Conservation (phyloP, 2,797 vertebrate species). For the Synanceia verrucosa region DNA sequence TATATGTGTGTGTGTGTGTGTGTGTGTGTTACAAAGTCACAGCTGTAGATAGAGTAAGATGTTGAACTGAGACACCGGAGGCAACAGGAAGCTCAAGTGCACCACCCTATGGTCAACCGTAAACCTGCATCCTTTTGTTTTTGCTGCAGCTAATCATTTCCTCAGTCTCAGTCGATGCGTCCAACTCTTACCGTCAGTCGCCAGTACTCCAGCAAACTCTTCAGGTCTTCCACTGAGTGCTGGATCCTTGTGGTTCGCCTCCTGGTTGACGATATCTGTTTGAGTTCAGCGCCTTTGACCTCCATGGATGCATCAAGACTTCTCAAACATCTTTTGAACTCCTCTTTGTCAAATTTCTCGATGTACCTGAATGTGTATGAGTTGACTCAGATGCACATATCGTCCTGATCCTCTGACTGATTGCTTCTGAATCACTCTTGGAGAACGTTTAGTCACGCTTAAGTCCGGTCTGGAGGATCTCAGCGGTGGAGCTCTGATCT, state of each 20-base stretch:
- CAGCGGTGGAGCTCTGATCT: neutral
- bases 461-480: neutral
- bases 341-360: neutral
- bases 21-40: no score
- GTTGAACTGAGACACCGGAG: neutral
- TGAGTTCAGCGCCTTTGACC: neutral
- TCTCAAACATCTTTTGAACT: constrained; percentile 6
- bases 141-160: neutral
- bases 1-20: no score
- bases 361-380: constrained; percentile 40
- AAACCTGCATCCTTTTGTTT: neutral
- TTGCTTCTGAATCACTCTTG: neutral
- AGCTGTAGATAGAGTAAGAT: neutral
- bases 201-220: neutral
- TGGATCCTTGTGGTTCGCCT: neutral
- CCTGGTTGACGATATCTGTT: constrained; percentile 1
- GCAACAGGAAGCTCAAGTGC: neutral
- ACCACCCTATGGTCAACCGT: constrained; percentile 23
- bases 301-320: neutral
- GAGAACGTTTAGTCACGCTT: neutral
- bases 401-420: neutral
- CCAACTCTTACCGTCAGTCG: constrained; percentile 15
- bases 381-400: constrained; percentile 41
- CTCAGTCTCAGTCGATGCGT: neutral
- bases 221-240: neutral